phyloP scores from a whole-genome alignment of 2,888 invertebrate genomes.

The Amphipoea oculea region DNA sequence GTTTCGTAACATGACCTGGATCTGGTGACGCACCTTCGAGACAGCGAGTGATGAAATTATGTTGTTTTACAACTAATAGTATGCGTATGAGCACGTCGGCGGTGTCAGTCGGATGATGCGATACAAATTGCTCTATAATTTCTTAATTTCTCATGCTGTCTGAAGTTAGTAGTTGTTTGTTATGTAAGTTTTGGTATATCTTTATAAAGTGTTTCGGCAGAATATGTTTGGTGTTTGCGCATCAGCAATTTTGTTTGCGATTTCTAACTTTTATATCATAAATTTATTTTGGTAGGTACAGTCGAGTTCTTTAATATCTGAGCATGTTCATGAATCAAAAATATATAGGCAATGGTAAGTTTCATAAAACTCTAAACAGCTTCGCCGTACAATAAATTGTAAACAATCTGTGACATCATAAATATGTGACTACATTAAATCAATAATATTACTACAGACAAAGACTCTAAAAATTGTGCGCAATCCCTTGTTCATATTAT shows the following conservation, averaged over 20 bases:
- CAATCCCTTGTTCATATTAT: too few species aligned
- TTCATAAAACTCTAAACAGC: too few species aligned
- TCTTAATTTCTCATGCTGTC: slow-evolving; percentile 56
- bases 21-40: slow-evolving; percentile 69
- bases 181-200: slow-evolving; percentile 40
- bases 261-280: neutral
- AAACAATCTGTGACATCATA: too few species aligned
- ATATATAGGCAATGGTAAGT: too few species aligned
- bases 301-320: too few species aligned
- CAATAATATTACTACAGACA: too few species aligned
- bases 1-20: slow-evolving; percentile 71
- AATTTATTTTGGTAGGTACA: neutral
- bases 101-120: slow-evolving; percentile 53
- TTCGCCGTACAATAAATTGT: too few species aligned
- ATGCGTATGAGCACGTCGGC: slow-evolving; percentile 57
- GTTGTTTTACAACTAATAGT: slow-evolving; percentile 69
- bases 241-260: neutral
- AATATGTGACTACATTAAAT: too few species aligned
- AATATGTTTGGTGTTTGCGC: neutral
- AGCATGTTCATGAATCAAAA: too few species aligned
- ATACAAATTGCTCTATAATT: slow-evolving; percentile 64
- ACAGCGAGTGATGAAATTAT: slow-evolving; percentile 68
- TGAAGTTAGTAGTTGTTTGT: slow-evolving; percentile 23
- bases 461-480: too few species aligned
- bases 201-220: neutral